Evolutionary conservation across 2,113 vertebrate genomes (phyloP).

Genomic region (Microcebus griseorufus): DNA sequence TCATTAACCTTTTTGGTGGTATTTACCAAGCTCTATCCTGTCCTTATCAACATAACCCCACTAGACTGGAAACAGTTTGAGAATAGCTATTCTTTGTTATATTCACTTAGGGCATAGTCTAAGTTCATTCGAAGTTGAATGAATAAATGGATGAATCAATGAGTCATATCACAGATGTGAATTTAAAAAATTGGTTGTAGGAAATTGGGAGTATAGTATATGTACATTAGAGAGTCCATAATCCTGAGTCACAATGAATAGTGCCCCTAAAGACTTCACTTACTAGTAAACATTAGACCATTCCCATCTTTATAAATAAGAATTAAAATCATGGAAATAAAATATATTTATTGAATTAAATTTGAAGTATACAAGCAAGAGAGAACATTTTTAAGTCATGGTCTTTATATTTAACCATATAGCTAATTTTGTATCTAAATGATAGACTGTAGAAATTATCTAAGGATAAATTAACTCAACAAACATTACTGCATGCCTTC

Average conservation of each 20-base stretch:
- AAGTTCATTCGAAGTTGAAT: background rate
- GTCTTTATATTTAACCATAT: background rate
- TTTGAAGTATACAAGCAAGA: background rate
- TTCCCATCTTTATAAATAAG: background rate
- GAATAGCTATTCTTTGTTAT: background rate
- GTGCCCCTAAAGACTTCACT: background rate
- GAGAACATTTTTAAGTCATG: background rate
- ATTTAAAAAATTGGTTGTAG: background rate
- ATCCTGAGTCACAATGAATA: background rate
- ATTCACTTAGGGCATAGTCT: background rate
- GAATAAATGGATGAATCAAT: background rate
- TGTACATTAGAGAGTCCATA: background rate
- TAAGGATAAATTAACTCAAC: background rate
- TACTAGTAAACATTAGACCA: background rate
- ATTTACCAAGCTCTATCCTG: background rate
- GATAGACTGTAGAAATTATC: background rate
- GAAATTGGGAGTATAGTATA: background rate
- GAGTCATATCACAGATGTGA: background rate
- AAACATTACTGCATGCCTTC: background rate
- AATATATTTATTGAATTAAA: background rate
- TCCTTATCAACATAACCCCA: background rate
- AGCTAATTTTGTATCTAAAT: background rate
- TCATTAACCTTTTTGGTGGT: background rate
- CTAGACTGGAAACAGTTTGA: background rate
- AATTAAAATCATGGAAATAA: background rate